phyloP scores from a whole-genome alignment of 2,888 invertebrate genomes.

The Tolmerus cingulatus region DNA sequence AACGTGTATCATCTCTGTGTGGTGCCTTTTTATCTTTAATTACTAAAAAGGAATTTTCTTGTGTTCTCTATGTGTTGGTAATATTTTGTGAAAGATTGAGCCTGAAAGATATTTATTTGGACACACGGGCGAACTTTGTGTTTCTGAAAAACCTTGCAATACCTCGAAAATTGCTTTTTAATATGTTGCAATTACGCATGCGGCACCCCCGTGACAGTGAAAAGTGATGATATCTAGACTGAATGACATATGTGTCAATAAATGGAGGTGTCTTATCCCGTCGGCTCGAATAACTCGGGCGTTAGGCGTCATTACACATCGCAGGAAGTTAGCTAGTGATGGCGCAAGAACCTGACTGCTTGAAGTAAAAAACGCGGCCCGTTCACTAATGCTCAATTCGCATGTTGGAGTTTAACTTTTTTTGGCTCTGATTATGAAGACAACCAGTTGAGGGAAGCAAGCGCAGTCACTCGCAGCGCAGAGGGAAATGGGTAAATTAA shows the following conservation, averaged over 20 bases:
- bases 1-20: constrained; percentile 44
- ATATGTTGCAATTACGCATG: background rate
- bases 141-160: background rate
- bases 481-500: constrained; percentile 40
- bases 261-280: constrained; percentile 38
- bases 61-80: background rate
- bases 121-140: constrained; percentile 18
- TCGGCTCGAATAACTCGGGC: background rate
- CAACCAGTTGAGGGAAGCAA: background rate
- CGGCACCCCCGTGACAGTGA: background rate
- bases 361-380: background rate
- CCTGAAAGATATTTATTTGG: constrained; percentile 42
- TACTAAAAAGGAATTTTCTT: background rate
- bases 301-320: background rate
- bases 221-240: constrained; percentile 43
- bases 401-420: constrained; percentile 36
- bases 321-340: constrained; percentile 10
- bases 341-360: constrained; percentile 8
- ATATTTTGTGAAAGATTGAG: background rate
- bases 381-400: constrained; percentile 46
- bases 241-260: constrained; percentile 48
- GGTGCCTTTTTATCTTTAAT: constrained; percentile 39
- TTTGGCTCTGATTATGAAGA: background rate
- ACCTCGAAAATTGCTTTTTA: constrained; percentile 28
- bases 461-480: background rate